These are phyloP conservation scores for Gonocerus acuteangulatus DNA, from an alignment of 2,888 invertebrate species.

Conservation along the genomic window DNA sequence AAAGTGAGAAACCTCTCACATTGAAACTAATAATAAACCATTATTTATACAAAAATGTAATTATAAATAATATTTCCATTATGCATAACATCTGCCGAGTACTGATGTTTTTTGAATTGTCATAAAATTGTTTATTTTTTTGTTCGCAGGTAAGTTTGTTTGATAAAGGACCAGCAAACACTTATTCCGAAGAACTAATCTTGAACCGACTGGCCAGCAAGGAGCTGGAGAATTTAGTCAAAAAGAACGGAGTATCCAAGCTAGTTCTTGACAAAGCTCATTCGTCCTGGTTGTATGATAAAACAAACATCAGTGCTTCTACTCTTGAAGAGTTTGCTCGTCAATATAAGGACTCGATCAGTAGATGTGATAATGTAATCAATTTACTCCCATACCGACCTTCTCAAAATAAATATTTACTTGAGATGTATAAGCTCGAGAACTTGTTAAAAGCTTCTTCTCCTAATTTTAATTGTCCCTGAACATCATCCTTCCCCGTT, in stretches of 20 bases:
- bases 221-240: constrained; percentile 1
- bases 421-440: constrained; percentile 18
- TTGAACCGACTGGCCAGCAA: constrained; percentile 41
- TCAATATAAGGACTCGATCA: background rate
- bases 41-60: too few relatives aligned
- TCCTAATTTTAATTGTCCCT: background rate
- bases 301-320: constrained; percentile 2
- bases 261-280: background rate
- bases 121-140: too few relatives aligned
- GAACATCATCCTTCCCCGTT: background rate
- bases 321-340: constrained; percentile 5
- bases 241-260: background rate
- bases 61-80: too few relatives aligned
- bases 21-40: too few relatives aligned
- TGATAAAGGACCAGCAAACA: constrained; percentile 57
- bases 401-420: constrained; percentile 12
- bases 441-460: constrained; percentile 24
- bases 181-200: constrained; percentile 50
- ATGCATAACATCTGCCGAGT: too few relatives aligned
- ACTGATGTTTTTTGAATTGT: too few relatives aligned
- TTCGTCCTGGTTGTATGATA: constrained; percentile 6
- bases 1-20: too few relatives aligned
- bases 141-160: constrained; percentile 54
- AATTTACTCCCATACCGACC: constrained; percentile 4
- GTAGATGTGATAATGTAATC: background rate